Percentiles rank a stretch among this genome's conserved stretches.
These are phyloP conservation scores for Scaptomyza flava DNA, from an alignment of 2,888 invertebrate species.

Conservation along the genomic window DNA sequence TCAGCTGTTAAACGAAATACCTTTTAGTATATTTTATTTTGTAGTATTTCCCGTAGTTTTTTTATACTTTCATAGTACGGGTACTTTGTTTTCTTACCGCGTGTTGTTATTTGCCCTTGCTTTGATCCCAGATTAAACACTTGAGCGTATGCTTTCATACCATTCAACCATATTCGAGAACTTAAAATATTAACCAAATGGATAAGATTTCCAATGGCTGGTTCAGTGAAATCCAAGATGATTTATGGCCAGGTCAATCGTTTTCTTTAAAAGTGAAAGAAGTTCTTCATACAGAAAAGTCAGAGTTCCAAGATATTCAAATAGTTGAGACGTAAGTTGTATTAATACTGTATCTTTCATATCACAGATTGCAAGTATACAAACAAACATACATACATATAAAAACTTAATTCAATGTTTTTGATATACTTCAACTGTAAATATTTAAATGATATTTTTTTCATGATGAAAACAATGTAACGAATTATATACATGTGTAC, in stretches of 20 bases:
- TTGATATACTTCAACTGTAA: too few relatives aligned
- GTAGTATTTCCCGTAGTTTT: slow-evolving; percentile 13
- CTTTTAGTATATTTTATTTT: slow-evolving; percentile 1
- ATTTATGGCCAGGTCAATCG: slow-evolving; percentile 95
- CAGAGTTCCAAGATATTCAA: slow-evolving; percentile 93
- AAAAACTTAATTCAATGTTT: too few relatives aligned
- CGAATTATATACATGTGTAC: too few relatives aligned
- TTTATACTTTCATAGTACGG: slow-evolving; percentile 25
- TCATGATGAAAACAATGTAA: too few relatives aligned
- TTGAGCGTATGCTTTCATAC: neutral
- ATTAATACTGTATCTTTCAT: neutral
- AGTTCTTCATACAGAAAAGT: slow-evolving; percentile 91
- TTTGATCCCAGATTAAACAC: slow-evolving; percentile 28
- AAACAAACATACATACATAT: too few relatives aligned
- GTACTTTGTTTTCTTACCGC: slow-evolving; percentile 35
- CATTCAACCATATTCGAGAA: neutral
- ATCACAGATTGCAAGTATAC: neutral
- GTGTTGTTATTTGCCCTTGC: slow-evolving; percentile 21
- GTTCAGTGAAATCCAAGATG: slow-evolving; percentile 96
- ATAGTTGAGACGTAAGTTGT: slow-evolving; percentile 92
- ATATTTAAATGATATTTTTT: too few relatives aligned
- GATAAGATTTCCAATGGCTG: slow-evolving; percentile 91
- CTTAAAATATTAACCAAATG: slow-evolving; percentile 85
- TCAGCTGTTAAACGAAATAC: neutral
- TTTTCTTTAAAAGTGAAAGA: slow-evolving; percentile 94